Evolutionary conservation across 1,140 invertebrate genomes (phyloP).

Genomic region (Drosophila pandora): DNA sequence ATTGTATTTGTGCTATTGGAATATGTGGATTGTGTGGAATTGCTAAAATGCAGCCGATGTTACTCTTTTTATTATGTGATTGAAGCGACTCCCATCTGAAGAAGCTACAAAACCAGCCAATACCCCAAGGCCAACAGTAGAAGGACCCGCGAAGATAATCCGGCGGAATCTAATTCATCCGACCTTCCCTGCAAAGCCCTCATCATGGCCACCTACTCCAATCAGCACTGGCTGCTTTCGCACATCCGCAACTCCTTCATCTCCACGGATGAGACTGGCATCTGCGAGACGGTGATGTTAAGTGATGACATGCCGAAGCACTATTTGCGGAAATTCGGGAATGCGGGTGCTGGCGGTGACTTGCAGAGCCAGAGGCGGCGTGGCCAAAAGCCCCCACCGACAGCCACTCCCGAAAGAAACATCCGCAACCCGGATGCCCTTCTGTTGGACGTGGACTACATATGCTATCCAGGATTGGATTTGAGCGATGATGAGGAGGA

Average conservation of each 20-base stretch:
- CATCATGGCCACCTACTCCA: slow-evolving; percentile 95
- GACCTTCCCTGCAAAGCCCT: not conserved
- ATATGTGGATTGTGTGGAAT: not conserved
- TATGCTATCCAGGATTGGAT: slow-evolving; percentile 90
- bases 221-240: slow-evolving; percentile 95
- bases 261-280: slow-evolving; percentile 96
- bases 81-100: not conserved
- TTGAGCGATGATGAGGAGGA: slow-evolving; percentile 91
- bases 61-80: not conserved
- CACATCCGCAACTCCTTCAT: slow-evolving; percentile 97
- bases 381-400: slow-evolving; percentile 51
- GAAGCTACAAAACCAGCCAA: not conserved
- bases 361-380: slow-evolving; percentile 54
- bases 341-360: slow-evolving; percentile 42
- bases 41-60: not conserved
- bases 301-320: slow-evolving; percentile 90
- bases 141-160: not conserved
- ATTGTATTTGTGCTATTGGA: not conserved
- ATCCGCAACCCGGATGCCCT: slow-evolving; percentile 47
- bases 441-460: slow-evolving; percentile 85
- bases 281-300: slow-evolving; percentile 88
- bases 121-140: not conserved
- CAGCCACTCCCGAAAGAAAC: slow-evolving; percentile 29
- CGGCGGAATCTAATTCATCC: not conserved
- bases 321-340: slow-evolving; percentile 83